phyloP scores from a whole-genome alignment of 2,888 invertebrate species.

The Euzophera pinguis region DNA sequence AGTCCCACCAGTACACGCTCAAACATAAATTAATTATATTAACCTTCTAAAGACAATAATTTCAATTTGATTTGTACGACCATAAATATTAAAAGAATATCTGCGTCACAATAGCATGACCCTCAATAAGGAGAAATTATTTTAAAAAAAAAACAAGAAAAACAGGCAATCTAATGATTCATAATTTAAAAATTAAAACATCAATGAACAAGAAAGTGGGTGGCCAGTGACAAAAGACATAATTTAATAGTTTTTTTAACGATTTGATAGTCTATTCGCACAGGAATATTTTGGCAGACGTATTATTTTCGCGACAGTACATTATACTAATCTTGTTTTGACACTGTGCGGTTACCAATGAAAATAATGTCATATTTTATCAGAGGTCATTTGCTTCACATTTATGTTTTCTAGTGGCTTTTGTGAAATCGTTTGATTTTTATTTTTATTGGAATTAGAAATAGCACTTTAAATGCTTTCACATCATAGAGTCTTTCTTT shows the following conservation, averaged over 20 bases:
- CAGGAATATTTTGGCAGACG: background rate
- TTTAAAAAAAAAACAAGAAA: no score
- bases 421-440: background rate
- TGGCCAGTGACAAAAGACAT: background rate
- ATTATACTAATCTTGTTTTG: conserved; percentile 8
- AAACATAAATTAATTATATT: conserved; percentile 8
- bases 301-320: background rate
- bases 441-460: background rate
- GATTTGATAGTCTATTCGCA: background rate
- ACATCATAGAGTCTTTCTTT: no score
- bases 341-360: conserved; percentile 11
- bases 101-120: no score
- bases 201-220: no score
- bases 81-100: no score
- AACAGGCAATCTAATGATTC: no score
- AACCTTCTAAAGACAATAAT: background rate
- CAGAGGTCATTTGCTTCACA: conserved; percentile 4
- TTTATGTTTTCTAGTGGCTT: background rate
- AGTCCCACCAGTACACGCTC: conserved; percentile 15
- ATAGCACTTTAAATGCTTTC: background rate
- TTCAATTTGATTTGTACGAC: no score
- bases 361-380: conserved; percentile 8
- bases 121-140: no score
- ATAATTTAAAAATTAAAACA: no score
- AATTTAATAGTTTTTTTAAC: background rate